Conservation (phyloP, 2,888 invertebrate genomes). For the Clunio marinus region DNA sequence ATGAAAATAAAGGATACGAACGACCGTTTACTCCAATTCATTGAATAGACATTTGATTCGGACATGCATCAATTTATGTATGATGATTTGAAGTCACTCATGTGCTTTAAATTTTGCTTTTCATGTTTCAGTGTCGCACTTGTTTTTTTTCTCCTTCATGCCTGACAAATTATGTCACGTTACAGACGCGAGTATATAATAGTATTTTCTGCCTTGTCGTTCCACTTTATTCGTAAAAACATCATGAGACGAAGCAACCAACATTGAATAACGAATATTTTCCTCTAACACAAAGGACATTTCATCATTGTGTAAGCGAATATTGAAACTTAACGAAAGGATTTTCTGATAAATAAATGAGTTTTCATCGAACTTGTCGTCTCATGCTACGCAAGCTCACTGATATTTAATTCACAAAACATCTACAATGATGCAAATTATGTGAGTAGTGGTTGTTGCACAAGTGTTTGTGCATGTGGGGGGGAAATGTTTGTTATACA, state of each 20-base stretch:
- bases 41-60: no score
- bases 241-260: not conserved
- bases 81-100: no score
- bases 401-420: constrained; percentile 23
- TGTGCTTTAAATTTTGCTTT: no score
- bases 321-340: not conserved
- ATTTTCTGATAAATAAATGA: constrained; percentile 2
- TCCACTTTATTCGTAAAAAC: not conserved
- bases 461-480: not conserved
- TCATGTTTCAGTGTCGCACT: no score
- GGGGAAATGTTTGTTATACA: not conserved
- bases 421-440: not conserved
- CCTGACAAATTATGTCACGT: constrained; percentile 3
- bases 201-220: not conserved
- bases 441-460: not conserved
- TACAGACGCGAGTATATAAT: not conserved
- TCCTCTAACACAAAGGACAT: no score
- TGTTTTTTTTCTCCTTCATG: no score
- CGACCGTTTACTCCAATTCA: no score
- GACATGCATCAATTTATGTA: no score
- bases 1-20: no score
- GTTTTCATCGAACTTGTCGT: not conserved
- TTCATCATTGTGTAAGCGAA: not conserved
- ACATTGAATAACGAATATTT: not conserved
- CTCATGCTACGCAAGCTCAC: constrained; percentile 18